phyloP scores from a whole-genome alignment of 1,140 invertebrate species.

The Euglossa dilemma region DNA sequence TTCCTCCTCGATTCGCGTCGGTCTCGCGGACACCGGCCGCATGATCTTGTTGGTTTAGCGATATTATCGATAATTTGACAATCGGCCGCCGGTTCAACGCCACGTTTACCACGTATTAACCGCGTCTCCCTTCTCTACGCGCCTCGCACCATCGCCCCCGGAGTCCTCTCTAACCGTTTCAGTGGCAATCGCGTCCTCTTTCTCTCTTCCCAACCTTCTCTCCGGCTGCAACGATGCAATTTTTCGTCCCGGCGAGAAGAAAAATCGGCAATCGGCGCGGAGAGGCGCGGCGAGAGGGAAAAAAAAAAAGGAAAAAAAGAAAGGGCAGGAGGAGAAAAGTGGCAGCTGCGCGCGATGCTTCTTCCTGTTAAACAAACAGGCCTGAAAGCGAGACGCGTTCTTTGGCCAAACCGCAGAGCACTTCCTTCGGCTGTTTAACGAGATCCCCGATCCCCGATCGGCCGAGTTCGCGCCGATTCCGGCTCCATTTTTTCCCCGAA shows the following conservation, averaged over 20 bases:
- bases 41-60: slow-evolving; percentile 78
- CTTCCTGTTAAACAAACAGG: slow-evolving; percentile 69
- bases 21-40: slow-evolving; percentile 58
- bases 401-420: slow-evolving; percentile 65
- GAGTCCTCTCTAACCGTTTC: not conserved
- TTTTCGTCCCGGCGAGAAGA: not conserved
- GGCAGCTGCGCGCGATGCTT: slow-evolving; percentile 44
- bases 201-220: not conserved
- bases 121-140: slow-evolving; percentile 29
- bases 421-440: slow-evolving; percentile 66
- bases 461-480: slow-evolving; percentile 60
- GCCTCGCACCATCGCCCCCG: slow-evolving; percentile 23
- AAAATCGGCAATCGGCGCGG: not conserved
- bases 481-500: slow-evolving; percentile 59
- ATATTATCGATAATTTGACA: slow-evolving; percentile 80
- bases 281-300: not conserved
- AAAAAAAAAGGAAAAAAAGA: slow-evolving; percentile 19
- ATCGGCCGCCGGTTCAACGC: slow-evolving; percentile 70
- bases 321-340: slow-evolving; percentile 22
- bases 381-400: slow-evolving; percentile 55
- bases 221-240: not conserved
- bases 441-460: slow-evolving; percentile 65
- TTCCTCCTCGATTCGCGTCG: slow-evolving; percentile 41
- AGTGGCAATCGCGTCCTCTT: not conserved
- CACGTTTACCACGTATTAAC: slow-evolving; percentile 70